These are phyloP conservation scores for Scortum barcoo DNA, from an alignment of 2,113 vertebrate genomes.

Conservation along the genomic window DNA sequence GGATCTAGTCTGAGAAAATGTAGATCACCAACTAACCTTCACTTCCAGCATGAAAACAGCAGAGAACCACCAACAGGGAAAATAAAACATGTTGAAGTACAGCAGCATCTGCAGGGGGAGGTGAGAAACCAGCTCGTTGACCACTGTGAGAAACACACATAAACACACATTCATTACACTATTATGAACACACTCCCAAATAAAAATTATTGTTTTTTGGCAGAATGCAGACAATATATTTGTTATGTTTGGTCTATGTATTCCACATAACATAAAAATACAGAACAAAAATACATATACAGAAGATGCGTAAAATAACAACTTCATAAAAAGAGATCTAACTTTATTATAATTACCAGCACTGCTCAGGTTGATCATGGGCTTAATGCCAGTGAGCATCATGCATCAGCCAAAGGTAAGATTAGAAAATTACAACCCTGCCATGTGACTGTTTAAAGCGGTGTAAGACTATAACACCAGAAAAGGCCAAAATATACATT, in stretches of 20 bases:
- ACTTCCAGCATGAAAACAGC: slow-evolving; percentile 87
- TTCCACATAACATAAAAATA: not conserved
- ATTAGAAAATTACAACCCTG: not conserved
- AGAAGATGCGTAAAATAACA: not conserved
- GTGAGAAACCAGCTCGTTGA: slow-evolving; percentile 81
- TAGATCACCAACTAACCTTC: slow-evolving; percentile 81
- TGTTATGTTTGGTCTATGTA: not conserved
- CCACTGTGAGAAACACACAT: slow-evolving; percentile 61
- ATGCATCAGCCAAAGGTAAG: not conserved
- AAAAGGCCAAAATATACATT: not conserved
- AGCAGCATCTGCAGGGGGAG: slow-evolving; percentile 91
- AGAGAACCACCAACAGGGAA: slow-evolving; percentile 88
- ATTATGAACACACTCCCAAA: not conserved
- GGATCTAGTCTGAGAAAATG: not conserved
- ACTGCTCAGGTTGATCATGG: not conserved
- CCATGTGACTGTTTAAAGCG: not conserved
- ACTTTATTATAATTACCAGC: not conserved
- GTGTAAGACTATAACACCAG: not conserved
- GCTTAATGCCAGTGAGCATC: not conserved
- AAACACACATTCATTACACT: not conserved
- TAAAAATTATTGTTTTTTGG: not conserved
- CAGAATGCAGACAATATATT: not conserved
- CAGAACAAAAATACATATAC: not conserved
- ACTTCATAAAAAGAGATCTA: not conserved
- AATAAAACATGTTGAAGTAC: slow-evolving; percentile 89